Evolutionary conservation across 2,113 vertebrate species (phyloP).

Genomic region (Brienomyrus brachyistius): DNA sequence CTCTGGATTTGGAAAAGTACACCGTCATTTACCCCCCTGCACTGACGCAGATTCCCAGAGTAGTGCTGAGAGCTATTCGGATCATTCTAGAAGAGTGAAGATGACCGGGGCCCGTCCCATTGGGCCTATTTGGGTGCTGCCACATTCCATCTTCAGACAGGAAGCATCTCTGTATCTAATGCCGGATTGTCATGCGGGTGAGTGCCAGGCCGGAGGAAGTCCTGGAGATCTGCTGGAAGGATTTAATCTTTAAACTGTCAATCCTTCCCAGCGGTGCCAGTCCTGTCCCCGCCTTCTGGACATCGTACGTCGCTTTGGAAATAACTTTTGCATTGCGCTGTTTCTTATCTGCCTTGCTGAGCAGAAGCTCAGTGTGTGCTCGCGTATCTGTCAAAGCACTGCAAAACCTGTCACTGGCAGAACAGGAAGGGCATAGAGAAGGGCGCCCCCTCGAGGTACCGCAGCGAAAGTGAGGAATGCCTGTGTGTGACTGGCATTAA

Average conservation of each 20-base stretch:
- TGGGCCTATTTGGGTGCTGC: neutral
- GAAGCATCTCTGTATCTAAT: neutral
- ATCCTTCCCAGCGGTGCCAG: neutral
- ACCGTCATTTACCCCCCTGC: neutral
- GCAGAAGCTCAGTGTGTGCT: neutral
- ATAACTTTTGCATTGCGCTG: neutral
- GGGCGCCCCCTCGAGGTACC: neutral
- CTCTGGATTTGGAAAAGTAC: neutral
- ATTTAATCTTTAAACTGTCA: neutral
- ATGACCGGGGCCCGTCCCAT: neutral
- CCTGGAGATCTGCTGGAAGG: neutral
- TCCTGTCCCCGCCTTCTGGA: neutral
- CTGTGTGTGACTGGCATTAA: neutral
- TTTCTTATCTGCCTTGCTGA: neutral
- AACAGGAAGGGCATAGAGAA: neutral
- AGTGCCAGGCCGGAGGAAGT: neutral
- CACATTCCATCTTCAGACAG: neutral
- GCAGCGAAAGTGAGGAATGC: neutral
- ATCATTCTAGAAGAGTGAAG: neutral
- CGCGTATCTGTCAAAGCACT: neutral
- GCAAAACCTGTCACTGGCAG: neutral
- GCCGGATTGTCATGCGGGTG: neutral
- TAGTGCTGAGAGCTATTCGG: neutral
- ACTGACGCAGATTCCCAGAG: neutral
- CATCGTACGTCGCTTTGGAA: neutral